Percentiles rank a stretch among this genome's conserved stretches.
Evolutionary conservation across 2,797 vertebrate genomes (phyloP).

Genomic region (Bovichtus variegatus): DNA sequence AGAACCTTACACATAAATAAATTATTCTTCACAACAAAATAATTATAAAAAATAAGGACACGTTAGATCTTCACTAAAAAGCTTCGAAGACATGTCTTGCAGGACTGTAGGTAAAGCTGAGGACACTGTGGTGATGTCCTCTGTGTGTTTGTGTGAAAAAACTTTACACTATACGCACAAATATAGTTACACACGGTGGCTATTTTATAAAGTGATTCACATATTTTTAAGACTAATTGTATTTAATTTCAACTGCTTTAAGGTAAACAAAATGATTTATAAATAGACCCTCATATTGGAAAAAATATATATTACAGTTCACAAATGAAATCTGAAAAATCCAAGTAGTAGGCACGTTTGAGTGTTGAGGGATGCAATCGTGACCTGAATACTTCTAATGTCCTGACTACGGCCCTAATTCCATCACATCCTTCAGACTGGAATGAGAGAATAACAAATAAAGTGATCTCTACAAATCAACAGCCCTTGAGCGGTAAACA

Average conservation of each 20-base stretch:
- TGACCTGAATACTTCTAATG: background rate
- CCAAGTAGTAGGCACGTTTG: background rate
- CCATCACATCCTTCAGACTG: background rate
- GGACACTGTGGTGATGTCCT: background rate
- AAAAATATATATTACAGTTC: background rate
- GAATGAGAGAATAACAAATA: slow-evolving; percentile 36
- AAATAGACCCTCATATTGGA: background rate
- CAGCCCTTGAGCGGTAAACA: slow-evolving; percentile 34
- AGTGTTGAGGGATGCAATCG: background rate
- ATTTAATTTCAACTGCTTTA: background rate
- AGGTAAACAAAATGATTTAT: background rate
- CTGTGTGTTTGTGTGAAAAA: background rate
- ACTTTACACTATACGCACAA: too few species aligned
- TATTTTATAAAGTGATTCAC: background rate
- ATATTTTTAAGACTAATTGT: background rate
- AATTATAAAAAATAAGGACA: background rate
- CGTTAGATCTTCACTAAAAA: background rate
- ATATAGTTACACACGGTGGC: background rate
- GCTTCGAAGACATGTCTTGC: background rate
- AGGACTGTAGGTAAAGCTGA: background rate
- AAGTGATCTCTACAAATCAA: background rate
- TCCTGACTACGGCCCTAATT: background rate
- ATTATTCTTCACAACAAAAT: background rate
- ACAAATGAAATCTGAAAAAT: background rate
- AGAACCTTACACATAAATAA: background rate